Percentiles rank a stretch among this genome's conserved stretches.
Conservation (phyloP, 2,113 vertebrate species). For the Herpailurus yagouaroundi region DNA sequence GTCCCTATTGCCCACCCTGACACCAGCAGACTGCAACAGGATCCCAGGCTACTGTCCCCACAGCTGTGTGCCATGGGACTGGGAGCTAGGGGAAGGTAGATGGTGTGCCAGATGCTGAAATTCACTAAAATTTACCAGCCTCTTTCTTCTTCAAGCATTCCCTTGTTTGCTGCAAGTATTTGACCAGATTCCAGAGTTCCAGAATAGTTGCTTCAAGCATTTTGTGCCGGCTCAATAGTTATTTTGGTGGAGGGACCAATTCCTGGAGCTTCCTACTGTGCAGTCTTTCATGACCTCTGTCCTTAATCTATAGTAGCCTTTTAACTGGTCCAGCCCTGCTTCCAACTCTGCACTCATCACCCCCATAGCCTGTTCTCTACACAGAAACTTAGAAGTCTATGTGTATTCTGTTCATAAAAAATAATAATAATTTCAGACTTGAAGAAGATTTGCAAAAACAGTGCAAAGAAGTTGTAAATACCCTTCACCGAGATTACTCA, state of each 20-base stretch:
- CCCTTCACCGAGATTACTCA: not conserved
- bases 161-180: not conserved
- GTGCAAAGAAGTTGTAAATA: not conserved
- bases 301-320: not conserved
- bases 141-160: constrained; percentile 14
- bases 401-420: constrained; percentile 22
- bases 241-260: not conserved
- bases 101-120: not conserved
- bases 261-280: not conserved
- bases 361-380: not conserved
- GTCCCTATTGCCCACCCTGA: not conserved
- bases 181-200: not conserved
- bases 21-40: not conserved
- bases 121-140: not conserved
- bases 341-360: not conserved
- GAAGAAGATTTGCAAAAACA: not conserved
- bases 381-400: not conserved
- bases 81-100: not conserved
- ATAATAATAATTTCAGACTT: not conserved
- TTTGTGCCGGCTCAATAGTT: not conserved
- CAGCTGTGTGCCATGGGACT: not conserved
- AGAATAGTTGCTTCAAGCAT: not conserved
- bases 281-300: not conserved
- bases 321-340: not conserved
- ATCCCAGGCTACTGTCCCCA: not conserved